Evolutionary conservation across 2,797 vertebrate genomes (phyloP).

Genomic region (Lagorchestes hirsutus): DNA sequence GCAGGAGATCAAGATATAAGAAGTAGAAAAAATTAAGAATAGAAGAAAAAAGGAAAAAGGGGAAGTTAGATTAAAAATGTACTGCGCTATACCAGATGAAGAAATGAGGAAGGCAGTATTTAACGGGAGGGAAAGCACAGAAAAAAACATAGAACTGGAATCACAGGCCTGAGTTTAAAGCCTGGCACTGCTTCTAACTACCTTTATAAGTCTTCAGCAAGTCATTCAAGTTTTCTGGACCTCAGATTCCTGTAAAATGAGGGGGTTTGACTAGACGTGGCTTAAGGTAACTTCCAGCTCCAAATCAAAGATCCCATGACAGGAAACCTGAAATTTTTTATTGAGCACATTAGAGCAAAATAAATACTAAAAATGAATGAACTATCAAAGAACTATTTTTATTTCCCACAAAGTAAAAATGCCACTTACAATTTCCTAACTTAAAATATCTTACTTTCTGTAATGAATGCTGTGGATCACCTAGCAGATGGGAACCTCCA

Average conservation of each 20-base stretch:
- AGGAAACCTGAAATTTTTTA: conserved; percentile 1
- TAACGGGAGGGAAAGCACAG: neutral
- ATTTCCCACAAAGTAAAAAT: neutral
- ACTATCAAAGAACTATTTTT: conserved; percentile 1
- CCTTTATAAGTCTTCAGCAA: neutral
- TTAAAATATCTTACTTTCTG: neutral
- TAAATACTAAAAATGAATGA: neutral
- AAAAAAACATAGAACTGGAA: neutral
- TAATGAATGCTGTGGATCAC: neutral
- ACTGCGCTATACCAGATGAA: neutral
- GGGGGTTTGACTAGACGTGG: neutral
- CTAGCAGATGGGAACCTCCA: neutral
- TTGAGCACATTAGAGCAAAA: neutral
- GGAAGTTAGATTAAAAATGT: neutral
- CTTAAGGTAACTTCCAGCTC: neutral
- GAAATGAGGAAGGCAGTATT: neutral
- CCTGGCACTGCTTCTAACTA: neutral
- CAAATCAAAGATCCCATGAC: neutral
- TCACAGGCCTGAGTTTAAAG: neutral
- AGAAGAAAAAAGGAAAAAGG: neutral
- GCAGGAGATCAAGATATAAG: conserved; percentile 12
- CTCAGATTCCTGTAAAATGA: neutral
- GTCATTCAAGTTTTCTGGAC: neutral
- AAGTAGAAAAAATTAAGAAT: fast-evolving
- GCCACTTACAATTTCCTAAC: neutral